Evolutionary conservation across 2,113 vertebrate species (phyloP).

Genomic region (Leuciscus idus): DNA sequence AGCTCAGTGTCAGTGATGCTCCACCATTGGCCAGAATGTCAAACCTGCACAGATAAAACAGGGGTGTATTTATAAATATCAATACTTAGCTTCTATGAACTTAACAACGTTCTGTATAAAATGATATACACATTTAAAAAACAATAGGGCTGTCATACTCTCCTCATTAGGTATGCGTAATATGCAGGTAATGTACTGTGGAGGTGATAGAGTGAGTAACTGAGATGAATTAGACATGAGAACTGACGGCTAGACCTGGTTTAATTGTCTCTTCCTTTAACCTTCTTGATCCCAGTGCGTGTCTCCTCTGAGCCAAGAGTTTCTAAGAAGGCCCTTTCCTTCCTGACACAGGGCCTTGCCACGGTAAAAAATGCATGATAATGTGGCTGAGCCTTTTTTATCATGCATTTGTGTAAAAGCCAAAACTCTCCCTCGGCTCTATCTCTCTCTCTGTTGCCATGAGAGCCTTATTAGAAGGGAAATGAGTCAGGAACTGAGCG

Average conservation of each 20-base stretch:
- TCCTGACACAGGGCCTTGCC: constrained; percentile 15
- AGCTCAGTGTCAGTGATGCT: constrained; percentile 91
- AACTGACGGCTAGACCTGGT: constrained; percentile 12
- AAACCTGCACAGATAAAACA: constrained; percentile 80
- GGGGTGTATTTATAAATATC: neutral
- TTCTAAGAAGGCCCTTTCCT: constrained; percentile 22
- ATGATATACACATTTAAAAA: neutral
- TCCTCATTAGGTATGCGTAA: constrained; percentile 1
- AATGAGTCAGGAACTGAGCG: constrained; percentile 27
- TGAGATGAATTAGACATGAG: constrained; percentile 35
- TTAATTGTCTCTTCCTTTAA: constrained; percentile 36
- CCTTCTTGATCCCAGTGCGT: constrained; percentile 29
- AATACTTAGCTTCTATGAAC: too few species aligned
- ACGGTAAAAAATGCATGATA: constrained; percentile 42
- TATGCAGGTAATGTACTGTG: constrained; percentile 17
- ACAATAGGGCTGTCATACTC: neutral
- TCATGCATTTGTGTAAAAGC: constrained; percentile 44
- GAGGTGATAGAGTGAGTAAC: constrained; percentile 17
- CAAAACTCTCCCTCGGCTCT: constrained; percentile 12
- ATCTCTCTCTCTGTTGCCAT: constrained; percentile 2
- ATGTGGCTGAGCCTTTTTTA: constrained; percentile 41
- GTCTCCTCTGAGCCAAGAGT: constrained; percentile 1
- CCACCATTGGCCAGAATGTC: constrained; percentile 94
- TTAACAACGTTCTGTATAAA: neutral
- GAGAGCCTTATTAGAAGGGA: constrained; percentile 31